These are phyloP conservation scores for Parauchenoglanis ngamensis DNA, from an alignment of 2,797 vertebrate species.

Conservation along the genomic window DNA sequence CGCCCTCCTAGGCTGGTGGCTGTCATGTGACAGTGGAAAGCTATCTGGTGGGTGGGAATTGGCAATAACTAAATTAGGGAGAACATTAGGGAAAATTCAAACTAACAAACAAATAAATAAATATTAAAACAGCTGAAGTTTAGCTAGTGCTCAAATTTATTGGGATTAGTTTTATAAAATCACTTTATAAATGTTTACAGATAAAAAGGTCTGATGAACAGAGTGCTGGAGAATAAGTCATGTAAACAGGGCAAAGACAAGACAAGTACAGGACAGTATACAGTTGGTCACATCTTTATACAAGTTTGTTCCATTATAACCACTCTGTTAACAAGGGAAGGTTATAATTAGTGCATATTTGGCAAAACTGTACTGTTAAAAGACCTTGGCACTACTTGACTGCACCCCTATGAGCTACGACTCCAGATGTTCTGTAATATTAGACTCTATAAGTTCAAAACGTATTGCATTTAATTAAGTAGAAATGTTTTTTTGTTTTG, in stretches of 20 bases:
- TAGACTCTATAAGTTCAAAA: constrained; percentile 5
- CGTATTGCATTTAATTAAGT: constrained; percentile 23
- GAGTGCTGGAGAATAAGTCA: constrained; percentile 28
- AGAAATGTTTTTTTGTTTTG: not conserved
- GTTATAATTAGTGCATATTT: constrained; percentile 7
- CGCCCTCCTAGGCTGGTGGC: too few relatives aligned
- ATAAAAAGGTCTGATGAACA: constrained; percentile 47
- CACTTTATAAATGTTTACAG: constrained; percentile 47
- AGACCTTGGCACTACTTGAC: constrained; percentile 19
- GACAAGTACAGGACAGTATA: constrained; percentile 3
- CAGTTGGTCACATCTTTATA: constrained; percentile 6
- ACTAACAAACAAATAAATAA: too few relatives aligned
- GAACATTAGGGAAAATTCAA: too few relatives aligned
- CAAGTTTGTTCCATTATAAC: not conserved
- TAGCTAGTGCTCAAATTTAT: constrained; percentile 51
- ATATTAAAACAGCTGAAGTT: not conserved
- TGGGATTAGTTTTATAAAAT: constrained; percentile 59
- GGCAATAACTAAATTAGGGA: too few relatives aligned
- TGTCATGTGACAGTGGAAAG: too few relatives aligned
- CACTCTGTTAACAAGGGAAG: not conserved
- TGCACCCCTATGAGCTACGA: not conserved
- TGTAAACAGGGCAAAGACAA: constrained; percentile 1
- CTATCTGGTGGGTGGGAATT: too few relatives aligned
- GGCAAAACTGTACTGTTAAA: not conserved
- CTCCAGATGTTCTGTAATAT: not conserved